Percentiles rank a stretch among this genome's conserved stretches.
These are phyloP conservation scores for Parus major DNA, from an alignment of 2,113 vertebrate genomes.

Conservation along the genomic window DNA sequence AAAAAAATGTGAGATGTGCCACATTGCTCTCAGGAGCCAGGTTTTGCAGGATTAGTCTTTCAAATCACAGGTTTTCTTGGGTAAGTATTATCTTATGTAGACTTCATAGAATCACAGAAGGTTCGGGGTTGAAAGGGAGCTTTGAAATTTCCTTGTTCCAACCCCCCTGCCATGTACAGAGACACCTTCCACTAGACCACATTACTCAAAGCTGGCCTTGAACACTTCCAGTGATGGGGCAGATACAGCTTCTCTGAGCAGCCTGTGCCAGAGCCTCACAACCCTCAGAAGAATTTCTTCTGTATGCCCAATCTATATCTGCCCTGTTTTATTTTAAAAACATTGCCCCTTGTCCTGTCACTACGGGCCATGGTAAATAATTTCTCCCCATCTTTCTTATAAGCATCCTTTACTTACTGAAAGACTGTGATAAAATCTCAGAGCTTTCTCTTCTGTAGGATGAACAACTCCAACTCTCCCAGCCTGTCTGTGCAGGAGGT, in stretches of 20 bases:
- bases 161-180: accelerated
- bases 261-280: neutral
- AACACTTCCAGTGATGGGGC: neutral
- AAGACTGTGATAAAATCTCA: accelerated
- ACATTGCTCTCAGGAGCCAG: neutral
- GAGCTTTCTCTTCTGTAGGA: neutral
- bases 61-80: neutral
- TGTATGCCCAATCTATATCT: neutral
- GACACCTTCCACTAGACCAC: neutral
- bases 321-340: neutral
- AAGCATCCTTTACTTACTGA: neutral
- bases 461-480: neutral
- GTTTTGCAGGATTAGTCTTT: neutral
- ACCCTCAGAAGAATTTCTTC: neutral
- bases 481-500: accelerated
- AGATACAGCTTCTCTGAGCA: neutral
- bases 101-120: neutral
- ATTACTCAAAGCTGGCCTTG: neutral
- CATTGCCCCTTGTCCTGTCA: neutral
- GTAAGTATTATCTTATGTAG: neutral
- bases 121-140: neutral
- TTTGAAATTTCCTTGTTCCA: neutral
- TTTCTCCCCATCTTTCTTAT: neutral
- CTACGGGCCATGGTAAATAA: neutral
- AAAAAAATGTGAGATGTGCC: neutral